Evolutionary conservation across 2,888 invertebrate species (phyloP), one percentile per base, ranked within the genome.

Genomic region (Lagria hirta): DNA sequence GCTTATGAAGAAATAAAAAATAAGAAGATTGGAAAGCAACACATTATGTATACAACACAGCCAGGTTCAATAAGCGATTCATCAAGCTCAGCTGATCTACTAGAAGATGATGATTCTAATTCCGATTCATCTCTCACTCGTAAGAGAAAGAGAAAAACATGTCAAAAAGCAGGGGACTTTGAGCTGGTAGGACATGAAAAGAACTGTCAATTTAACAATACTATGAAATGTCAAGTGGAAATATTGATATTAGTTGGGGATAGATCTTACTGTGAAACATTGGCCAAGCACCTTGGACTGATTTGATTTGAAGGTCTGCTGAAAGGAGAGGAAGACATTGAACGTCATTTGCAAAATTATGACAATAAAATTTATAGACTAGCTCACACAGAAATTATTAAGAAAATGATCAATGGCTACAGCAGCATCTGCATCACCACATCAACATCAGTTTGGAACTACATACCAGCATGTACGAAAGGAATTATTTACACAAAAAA

Each of bases 141-240:
- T 36, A 36, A 36, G 27, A 36, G 36, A 36, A 36, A 36, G 27
- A 36, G 36, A 36, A n/a, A n/a, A n/a, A 27, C 27, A 27, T 36
- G 36, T 27, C 36, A 36, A 36, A 36, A 36, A 36, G 36, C 36
- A 13, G 36, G 27, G 36, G 36, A 36, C 18, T 36, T 36, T 36
- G n/a, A 36, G 3, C 27, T 36, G 36, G 1, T 1, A 36, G 20
- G 36, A 36, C 36, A 36, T 36, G 27, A 10, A 36, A n/a, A 26
- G 13, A 36, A 36, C 36, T 36, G 18, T 36, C 18, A 23, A 3
- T 35, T 24, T 35, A 24, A 35, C 24, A 35, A 35, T 16, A 17
- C 3, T 17, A 26, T 35, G 24, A 36, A 26, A 27, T 36, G 36
- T 36, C 36, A 36, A 36, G 36, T 36, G 36, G 36, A 36, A 18